phyloP scores from a whole-genome alignment of 2,113 vertebrate genomes.

The Notothenia coriiceps region DNA sequence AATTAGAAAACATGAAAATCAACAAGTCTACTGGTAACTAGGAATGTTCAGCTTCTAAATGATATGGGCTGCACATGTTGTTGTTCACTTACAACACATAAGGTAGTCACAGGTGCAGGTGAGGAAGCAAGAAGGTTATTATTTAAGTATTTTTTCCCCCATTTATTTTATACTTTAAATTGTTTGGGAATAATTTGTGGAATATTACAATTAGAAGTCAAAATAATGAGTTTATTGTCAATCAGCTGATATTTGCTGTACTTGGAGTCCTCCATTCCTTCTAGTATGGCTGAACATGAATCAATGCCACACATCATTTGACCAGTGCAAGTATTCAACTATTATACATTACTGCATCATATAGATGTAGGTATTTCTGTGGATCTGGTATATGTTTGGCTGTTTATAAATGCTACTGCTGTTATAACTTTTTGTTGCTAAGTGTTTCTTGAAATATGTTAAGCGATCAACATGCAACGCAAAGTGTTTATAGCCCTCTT shows the following conservation, averaged over 20 bases:
- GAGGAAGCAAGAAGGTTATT: not conserved
- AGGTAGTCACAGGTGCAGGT: no score
- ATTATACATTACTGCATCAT: no score
- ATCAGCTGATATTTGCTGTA: not conserved
- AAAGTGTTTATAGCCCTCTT: conserved; percentile 53
- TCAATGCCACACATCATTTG: not conserved
- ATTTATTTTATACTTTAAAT: not conserved
- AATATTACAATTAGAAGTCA: no score
- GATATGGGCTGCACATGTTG: no score
- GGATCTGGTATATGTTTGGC: no score
- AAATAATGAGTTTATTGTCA: no score
- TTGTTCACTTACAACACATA: no score
- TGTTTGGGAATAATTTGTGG: not conserved
- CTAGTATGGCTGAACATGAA: not conserved
- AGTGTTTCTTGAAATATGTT: conserved; percentile 33
- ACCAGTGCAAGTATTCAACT: no score
- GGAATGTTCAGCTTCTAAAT: no score
- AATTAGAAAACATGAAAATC: no score
- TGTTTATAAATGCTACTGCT: not conserved
- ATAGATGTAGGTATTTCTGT: no score
- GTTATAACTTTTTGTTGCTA: conserved; percentile 1
- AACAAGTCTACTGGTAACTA: no score
- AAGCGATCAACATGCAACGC: conserved; percentile 39
- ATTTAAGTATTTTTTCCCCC: not conserved
- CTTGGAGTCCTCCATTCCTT: not conserved